A percentile compares a stretch with the other conserved stretches of the same genome.
These are phyloP conservation scores for Drosophila antonietae DNA, from an alignment of 2,888 invertebrate genomes.

Conservation along the genomic window DNA sequence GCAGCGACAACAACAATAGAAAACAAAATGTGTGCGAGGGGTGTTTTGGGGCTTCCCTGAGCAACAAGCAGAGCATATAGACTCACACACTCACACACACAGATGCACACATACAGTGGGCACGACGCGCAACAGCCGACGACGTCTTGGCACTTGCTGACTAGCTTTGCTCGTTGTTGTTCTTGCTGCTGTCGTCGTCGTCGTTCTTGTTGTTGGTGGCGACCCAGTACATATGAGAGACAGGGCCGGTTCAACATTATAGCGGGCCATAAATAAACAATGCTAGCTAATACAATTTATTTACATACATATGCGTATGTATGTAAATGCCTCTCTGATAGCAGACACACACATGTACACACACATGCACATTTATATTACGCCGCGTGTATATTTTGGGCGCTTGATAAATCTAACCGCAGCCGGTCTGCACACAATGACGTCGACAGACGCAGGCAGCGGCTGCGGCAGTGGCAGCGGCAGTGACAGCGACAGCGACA, in stretches of 20 bases:
- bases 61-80: conserved; percentile 50
- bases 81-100: conserved; percentile 29
- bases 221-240: conserved; percentile 39
- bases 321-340: neutral
- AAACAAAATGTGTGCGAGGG: conserved; percentile 50
- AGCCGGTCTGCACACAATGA: conserved; percentile 53
- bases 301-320: neutral
- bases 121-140: conserved; percentile 66
- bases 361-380: neutral
- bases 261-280: conserved; percentile 23
- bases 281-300: neutral
- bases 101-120: conserved; percentile 18
- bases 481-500: neutral
- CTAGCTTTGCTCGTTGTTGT: conserved; percentile 54
- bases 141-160: conserved; percentile 71
- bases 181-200: conserved; percentile 41
- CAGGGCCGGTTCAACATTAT: conserved; percentile 62
- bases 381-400: conserved; percentile 15
- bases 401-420: conserved; percentile 42
- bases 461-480: neutral
- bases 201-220: conserved; percentile 17
- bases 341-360: neutral
- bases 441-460: conserved; percentile 39
- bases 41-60: conserved; percentile 69
- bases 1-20: conserved; percentile 43